Evolutionary conservation across 1,140 invertebrate species (phyloP), one percentile per base, ranked within the genome.

Genomic region (Linepithema humile): DNA sequence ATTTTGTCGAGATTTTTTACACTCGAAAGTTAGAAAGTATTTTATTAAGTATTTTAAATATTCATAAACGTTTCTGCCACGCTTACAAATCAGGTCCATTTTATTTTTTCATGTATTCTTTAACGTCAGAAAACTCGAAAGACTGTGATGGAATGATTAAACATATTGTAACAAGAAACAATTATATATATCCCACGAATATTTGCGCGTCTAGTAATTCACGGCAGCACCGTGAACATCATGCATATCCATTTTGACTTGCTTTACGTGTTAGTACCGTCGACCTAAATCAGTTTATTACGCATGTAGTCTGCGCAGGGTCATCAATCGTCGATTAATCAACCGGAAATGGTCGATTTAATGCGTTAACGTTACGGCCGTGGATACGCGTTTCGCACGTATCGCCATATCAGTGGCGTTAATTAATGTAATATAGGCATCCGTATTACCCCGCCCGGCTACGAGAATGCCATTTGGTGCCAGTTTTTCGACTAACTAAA

Each of bases 281-380:
- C 80, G 64, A 57, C 84, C 57, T 60, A 50, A 69, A 80, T 85
- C 84, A 80, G 87, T 89, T 89, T 88, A 89, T 89, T 89, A 82
- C 82, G 73, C 80, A 72, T 84, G 84, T 82, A 86, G 70, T 75
- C 84, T 86, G 84, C 85, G 88, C 84, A 88, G 85, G 88, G 88
- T 87, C 83, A 89, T 89, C 88, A 89, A 89, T 89, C 88, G 85
- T 73, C 85, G 85, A 89, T 89, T 89, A 89, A 89, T 89, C 88
- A 89, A 80, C 84, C 85, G 88, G 82, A 89, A 89, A 89, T 89
- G 85, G 60, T 80, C 88, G 85, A 89, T 89, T 89, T 89, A 89
- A 89, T 89, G 88, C 88, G 88, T 86, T 89, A 88, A 89, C 69
- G 86, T 89, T 87, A 89, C 77, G 85, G 43, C 45, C 75, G 75